Percentiles rank a stretch among this genome's conserved stretches.
Conservation (phyloP, 2,888 invertebrate genomes). For the Melanotus villosus region DNA sequence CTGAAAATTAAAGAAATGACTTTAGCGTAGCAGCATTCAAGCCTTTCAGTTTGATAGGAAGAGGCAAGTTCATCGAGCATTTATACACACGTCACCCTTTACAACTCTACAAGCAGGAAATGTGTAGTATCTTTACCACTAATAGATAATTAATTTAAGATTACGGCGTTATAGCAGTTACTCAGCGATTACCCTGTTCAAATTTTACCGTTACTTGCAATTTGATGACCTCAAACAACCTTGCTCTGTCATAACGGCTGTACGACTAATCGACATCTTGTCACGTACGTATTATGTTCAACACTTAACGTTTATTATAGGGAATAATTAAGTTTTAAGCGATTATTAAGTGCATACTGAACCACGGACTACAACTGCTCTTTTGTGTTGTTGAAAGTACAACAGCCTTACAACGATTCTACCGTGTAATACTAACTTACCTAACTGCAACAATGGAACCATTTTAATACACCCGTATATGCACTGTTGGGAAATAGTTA, state of each 20-base stretch:
- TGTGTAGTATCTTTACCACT: conserved; percentile 37
- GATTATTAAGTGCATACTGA: conserved; percentile 30
- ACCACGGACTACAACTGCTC: conserved; percentile 8
- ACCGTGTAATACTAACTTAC: too few species aligned
- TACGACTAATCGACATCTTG: conserved; percentile 49
- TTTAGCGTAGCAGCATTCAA: too few species aligned
- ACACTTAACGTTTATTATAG: conserved; percentile 41
- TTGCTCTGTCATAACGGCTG: conserved; percentile 40
- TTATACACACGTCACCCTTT: conserved; percentile 20
- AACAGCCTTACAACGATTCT: neutral
- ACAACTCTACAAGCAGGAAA: conserved; percentile 12
- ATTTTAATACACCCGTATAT: too few species aligned
- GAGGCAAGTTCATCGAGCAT: neutral
- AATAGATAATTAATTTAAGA: conserved; percentile 46
- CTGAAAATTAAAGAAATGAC: too few species aligned
- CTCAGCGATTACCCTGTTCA: conserved; percentile 46
- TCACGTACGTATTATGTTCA: conserved; percentile 46
- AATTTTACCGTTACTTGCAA: conserved; percentile 54
- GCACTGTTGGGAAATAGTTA: too few species aligned
- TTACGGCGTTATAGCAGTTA: conserved; percentile 44
- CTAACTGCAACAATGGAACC: too few species aligned
- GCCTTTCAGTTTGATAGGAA: too few species aligned
- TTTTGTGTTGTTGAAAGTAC: conserved; percentile 1
- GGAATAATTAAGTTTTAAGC: conserved; percentile 35
- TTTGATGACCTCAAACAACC: conserved; percentile 52